Base-by-base conservation (phyloP, 2,113 vertebrate species). In the Cyphomyrus discorhynchus region DNA sequence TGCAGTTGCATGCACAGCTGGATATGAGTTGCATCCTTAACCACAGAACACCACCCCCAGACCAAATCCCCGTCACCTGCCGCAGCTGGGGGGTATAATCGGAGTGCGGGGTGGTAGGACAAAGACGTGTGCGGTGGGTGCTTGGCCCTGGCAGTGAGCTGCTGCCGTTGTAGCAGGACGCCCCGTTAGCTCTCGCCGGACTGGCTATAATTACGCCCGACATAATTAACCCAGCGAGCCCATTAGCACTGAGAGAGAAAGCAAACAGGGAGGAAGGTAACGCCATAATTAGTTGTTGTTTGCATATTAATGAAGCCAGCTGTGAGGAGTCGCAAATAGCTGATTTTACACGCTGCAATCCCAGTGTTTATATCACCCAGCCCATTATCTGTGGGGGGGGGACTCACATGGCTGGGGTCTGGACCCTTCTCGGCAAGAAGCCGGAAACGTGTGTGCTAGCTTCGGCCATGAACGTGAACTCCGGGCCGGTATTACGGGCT, bases 231-330 rank as follows among this genome's bases (percentile, higher is more conserved):
- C 96, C 96, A 96, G 96, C 95, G 95, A 96, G 96, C 95, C 95
- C 96, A 96, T 96, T 97, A 97, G 96, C 96, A 56, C 95, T 93
- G 96, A 85, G 21, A 86, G 27, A 17, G 15, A 49, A 56, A 19
- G 82, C 45, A 42, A 84, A 35, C n/a, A 45, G n/a, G 31, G 47
- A 39, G 39, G 95, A 97, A 97, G 97, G 96, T 96, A 96, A 95
- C 96, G 96, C 96, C 96, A 95, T 97, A 97, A 97, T 97, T 97
- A 97, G 97, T 96, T 97, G 96, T 97, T 97, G 96, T 97, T 95
- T 96, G 96, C 96, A 97, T 97, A 96, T 96, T 97, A 97, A 97
- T 96, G 96, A 96, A 95, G 95, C 96, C 96, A 97, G 96, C 96
- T 97, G 96, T 95, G 96, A 95, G 92, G 93, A 96, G 96, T 96